Base-by-base conservation (phyloP, 1,140 invertebrate genomes). In the Drosophila santomea region DNA sequence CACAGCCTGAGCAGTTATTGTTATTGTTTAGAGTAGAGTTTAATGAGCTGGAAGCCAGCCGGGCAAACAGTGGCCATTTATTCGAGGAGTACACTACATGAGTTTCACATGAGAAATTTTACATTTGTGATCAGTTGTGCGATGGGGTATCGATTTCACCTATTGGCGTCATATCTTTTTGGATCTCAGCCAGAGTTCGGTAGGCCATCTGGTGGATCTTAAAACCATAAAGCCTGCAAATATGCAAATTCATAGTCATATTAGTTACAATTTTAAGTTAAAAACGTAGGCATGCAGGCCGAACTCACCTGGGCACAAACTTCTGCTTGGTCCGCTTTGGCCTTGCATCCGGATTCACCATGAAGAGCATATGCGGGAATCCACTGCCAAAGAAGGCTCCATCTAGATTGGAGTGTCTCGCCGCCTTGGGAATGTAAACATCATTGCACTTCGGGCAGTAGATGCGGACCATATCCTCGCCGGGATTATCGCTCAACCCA, bases 361-460 rank as follows among this genome's bases (percentile, higher is more conserved):
- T 99, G 91, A 99, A 99, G 14, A 99, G 94, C 99, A 99, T 99
- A 92, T 99, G 99, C 58, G 99, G 99, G 93, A 99, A 99, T 38
- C 99, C 99, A 32, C 98, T 99, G 67, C 99, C 99, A 93, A 99
- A 99, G 93, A 99, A 99, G 14, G 99, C 98, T 35, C 99, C 99
- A 93, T 99, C 99, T 1, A 98, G 99, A 93, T 99, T 98, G 92
- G 99, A 98, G 93, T 99, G 98, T 38, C 98, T 95, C 2, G 98
- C 98, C 12, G 98, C 99, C 93, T 98, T 99, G 17, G 99, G 99
- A 62, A 97, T 98, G 93, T 99, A 99, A 25, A 99, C 98, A 93
- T 99, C 99, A 95, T 98, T 98, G 93, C 99, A 99, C 93, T 99
- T 99, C 10, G 99, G 98, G 93, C 99, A 99, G 93, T 99, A 99